Evolutionary conservation across 2,888 invertebrate genomes (phyloP).

Genomic region (Phalera bucephala): DNA sequence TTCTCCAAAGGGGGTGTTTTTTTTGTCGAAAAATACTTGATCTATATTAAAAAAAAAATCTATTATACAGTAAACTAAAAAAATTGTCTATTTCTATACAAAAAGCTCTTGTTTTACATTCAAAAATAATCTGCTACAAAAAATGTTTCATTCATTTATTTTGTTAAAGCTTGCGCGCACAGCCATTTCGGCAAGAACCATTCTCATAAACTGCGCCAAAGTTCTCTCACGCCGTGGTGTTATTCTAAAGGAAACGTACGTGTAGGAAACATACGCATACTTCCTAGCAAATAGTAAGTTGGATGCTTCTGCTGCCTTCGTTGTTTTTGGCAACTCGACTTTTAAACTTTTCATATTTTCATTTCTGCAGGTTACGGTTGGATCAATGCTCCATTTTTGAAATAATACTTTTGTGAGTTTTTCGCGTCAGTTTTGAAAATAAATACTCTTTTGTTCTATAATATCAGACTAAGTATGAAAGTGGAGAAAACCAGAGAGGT

Average conservation of each 20-base stretch:
- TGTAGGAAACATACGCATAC: conserved; percentile 31
- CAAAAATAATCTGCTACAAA: not conserved
- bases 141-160: not conserved
- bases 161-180: too few species aligned
- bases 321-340: conserved; percentile 26
- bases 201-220: conserved; percentile 19
- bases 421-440: too few species aligned
- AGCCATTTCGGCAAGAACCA: not conserved
- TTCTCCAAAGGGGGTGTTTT: too few species aligned
- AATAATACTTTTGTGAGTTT: not conserved
- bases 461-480: too few species aligned
- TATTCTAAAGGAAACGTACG: conserved; percentile 32
- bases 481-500: too few species aligned
- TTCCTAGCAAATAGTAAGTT: conserved; percentile 27
- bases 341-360: conserved; percentile 16
- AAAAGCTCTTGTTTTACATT: not conserved
- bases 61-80: too few species aligned
- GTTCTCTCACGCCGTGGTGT: conserved; percentile 26
- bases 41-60: too few species aligned
- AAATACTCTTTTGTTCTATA: too few species aligned
- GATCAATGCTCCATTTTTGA: conserved; percentile 1
- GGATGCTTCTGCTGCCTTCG: conserved; percentile 16
- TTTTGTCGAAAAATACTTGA: too few species aligned
- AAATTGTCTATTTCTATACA: not conserved
- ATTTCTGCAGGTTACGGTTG: not conserved